phyloP scores from a whole-genome alignment of 2,797 vertebrate species.

The Paratrypauchen microcephalus region DNA sequence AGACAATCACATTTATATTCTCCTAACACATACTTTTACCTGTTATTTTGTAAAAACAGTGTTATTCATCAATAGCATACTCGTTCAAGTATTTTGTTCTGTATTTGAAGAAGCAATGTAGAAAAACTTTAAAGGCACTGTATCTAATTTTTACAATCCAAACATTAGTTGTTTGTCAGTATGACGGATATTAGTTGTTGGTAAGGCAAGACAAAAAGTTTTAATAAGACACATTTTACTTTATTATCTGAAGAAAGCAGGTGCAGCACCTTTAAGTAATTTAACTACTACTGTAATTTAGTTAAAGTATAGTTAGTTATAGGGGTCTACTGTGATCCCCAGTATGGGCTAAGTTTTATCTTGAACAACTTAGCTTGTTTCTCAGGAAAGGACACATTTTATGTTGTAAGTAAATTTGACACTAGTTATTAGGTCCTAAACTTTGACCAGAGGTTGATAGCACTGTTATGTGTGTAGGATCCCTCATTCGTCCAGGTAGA shows the following conservation, averaged over 20 bases:
- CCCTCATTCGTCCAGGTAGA: no score
- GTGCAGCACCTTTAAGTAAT: not conserved
- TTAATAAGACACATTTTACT: no score
- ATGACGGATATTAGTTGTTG: no score
- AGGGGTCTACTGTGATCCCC: not conserved
- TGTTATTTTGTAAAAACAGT: no score
- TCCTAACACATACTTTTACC: no score
- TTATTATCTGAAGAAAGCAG: no score
- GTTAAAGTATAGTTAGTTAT: not conserved
- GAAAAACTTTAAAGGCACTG: not conserved
- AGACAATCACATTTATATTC: not conserved
- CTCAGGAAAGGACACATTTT: constrained; percentile 8
- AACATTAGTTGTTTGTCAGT: no score
- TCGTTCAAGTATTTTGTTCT: not conserved
- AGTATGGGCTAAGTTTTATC: not conserved
- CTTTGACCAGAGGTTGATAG: constrained; percentile 13
- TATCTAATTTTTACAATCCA: no score
- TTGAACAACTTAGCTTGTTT: not conserved
- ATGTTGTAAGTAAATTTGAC: constrained; percentile 19
- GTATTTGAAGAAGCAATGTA: not conserved
- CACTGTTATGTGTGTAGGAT: no score
- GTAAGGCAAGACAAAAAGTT: no score
- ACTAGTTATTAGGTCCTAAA: constrained; percentile 20
- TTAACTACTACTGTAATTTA: not conserved
- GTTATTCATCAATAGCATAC: not conserved